Conservation (phyloP, 2,888 invertebrate species). For the Eucera pruinosa region DNA sequence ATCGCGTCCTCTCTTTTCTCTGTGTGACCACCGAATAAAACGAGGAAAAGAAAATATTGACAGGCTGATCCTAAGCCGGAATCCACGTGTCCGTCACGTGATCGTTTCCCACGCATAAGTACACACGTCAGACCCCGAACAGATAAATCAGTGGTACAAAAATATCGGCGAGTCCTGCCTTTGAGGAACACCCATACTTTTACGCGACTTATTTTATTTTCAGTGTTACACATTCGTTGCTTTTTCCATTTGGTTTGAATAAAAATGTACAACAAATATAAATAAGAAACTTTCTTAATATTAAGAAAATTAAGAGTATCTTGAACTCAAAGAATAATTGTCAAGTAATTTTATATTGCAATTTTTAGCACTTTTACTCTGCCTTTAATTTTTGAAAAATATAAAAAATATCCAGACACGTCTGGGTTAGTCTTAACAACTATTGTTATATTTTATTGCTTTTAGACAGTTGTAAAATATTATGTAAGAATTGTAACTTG, state of each 20-base stretch:
- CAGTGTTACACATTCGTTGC: background rate
- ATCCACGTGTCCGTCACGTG: constrained; percentile 50
- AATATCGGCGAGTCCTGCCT: constrained; percentile 34
- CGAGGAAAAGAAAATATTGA: constrained; percentile 53
- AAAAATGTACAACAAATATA: background rate
- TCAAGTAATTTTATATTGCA: too few species aligned
- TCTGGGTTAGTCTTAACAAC: too few species aligned
- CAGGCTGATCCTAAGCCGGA: constrained; percentile 33
- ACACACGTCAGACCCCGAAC: constrained; percentile 12
- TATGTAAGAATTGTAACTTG: too few species aligned
- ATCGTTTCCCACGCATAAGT: constrained; percentile 54
- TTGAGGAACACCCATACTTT: background rate
- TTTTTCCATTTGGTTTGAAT: background rate
- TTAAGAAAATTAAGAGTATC: too few species aligned
- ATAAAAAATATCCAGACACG: too few species aligned
- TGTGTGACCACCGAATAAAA: constrained; percentile 15
- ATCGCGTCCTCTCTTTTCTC: background rate
- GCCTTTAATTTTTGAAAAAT: too few species aligned
- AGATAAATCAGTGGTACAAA: constrained; percentile 53
- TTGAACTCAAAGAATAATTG: too few species aligned
- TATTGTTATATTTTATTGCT: too few species aligned
- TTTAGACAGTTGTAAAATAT: too few species aligned
- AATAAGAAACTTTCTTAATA: too few species aligned
- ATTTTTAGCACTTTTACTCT: too few species aligned
- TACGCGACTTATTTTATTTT: constrained; percentile 1